Evolutionary conservation across 2,113 vertebrate genomes (phyloP).

Genomic region (Colinus virginianus): DNA sequence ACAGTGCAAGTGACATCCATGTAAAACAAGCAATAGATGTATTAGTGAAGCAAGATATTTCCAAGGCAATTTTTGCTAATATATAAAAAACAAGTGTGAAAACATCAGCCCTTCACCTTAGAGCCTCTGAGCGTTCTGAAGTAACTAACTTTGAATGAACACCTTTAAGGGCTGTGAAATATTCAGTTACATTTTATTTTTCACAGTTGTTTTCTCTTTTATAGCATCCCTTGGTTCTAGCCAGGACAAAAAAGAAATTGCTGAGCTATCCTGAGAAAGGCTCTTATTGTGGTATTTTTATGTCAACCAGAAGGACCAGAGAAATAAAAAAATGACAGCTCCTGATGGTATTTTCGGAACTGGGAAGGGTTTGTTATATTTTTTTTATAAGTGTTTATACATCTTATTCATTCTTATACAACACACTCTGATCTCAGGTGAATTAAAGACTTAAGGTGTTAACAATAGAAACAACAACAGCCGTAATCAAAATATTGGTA

Average conservation of each 20-base stretch:
- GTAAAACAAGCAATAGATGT: constrained; percentile 19
- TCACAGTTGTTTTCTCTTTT: not conserved
- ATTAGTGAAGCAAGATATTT: constrained; percentile 32
- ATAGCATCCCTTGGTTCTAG: not conserved
- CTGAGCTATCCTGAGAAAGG: not conserved
- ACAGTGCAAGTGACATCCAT: not conserved
- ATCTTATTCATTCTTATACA: not conserved
- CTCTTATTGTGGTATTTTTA: not conserved
- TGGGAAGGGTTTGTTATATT: not conserved
- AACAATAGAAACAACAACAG: not conserved
- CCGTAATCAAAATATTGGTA: not conserved
- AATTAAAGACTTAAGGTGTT: not conserved
- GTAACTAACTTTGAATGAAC: constrained; percentile 38
- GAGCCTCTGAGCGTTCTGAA: not conserved
- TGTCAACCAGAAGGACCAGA: not conserved
- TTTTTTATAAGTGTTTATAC: not conserved
- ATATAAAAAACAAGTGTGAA: not conserved
- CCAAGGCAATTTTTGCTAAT: constrained; percentile 13
- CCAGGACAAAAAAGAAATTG: not conserved
- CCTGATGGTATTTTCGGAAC: not conserved
- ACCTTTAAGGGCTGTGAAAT: not conserved
- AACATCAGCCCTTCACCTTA: not conserved
- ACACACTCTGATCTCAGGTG: not conserved
- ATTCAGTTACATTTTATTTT: constrained; percentile 18
- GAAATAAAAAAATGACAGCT: not conserved